A percentile compares a stretch with the other conserved stretches of the same genome.
phyloP scores from a whole-genome alignment of 2,113 vertebrate species.

The Spea bombifrons region DNA sequence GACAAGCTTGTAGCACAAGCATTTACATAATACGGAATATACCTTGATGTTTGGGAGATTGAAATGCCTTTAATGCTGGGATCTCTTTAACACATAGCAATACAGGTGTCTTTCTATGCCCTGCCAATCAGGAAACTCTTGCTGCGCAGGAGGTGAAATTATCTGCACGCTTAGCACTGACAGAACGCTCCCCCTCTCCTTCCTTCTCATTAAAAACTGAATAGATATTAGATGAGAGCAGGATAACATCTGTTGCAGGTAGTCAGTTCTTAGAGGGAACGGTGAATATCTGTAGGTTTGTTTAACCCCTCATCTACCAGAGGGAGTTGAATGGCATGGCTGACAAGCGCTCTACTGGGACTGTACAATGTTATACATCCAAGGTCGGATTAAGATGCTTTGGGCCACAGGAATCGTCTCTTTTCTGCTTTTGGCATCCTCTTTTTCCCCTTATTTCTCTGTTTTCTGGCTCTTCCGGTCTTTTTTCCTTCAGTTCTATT shows the following conservation, averaged over 20 bases:
- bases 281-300: neutral
- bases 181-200: constrained; percentile 6
- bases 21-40: too few species aligned
- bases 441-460: too few species aligned
- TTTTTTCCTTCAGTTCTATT: too few species aligned
- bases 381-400: too few species aligned
- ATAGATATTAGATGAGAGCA: constrained; percentile 5
- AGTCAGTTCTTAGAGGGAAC: neutral
- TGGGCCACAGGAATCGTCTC: too few species aligned
- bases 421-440: too few species aligned
- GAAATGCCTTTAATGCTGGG: neutral
- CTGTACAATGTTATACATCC: too few species aligned
- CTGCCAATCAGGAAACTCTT: constrained; percentile 11
- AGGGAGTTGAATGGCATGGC: neutral
- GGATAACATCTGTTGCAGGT: constrained; percentile 21
- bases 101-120: neutral
- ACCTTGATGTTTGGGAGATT: neutral
- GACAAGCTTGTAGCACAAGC: too few species aligned
- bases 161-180: constrained; percentile 26
- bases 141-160: constrained; percentile 20
- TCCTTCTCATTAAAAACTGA: constrained; percentile 27
- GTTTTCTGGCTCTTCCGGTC: too few species aligned
- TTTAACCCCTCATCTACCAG: neutral
- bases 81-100: neutral
- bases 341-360: too few species aligned